phyloP scores from a whole-genome alignment of 2,113 vertebrate genomes.

The Stegostoma tigrinum region DNA sequence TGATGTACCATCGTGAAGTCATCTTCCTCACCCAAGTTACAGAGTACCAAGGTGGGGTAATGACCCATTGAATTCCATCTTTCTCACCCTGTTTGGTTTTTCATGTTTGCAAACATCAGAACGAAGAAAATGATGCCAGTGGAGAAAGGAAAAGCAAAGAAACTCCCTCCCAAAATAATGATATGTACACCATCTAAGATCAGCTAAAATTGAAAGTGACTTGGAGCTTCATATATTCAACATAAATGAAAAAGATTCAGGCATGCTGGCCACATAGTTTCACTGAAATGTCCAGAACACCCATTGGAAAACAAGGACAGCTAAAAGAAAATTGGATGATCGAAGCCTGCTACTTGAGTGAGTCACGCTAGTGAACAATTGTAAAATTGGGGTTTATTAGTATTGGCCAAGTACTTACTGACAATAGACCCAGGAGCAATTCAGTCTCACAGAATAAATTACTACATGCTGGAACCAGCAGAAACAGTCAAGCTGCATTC shows the following conservation, averaged over 20 bases:
- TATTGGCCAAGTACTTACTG: background rate
- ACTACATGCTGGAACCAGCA: background rate
- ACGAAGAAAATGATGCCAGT: background rate
- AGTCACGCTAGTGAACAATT: background rate
- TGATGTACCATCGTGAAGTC: background rate
- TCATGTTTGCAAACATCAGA: too few species aligned
- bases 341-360: background rate
- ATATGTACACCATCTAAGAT: too few species aligned
- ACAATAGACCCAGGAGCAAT: background rate
- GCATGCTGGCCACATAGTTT: background rate
- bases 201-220: background rate
- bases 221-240: background rate
- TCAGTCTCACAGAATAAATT: constrained; percentile 4
- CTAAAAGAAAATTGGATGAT: background rate
- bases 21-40: background rate
- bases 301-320: background rate
- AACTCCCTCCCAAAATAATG: background rate
- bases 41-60: background rate
- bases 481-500: background rate
- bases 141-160: background rate
- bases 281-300: background rate
- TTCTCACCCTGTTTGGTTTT: background rate
- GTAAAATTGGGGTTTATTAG: background rate
- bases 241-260: background rate
- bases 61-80: background rate